phyloP scores from a whole-genome alignment of 92 coral and sea anemone species.

The Heliopora coerulea region DNA sequence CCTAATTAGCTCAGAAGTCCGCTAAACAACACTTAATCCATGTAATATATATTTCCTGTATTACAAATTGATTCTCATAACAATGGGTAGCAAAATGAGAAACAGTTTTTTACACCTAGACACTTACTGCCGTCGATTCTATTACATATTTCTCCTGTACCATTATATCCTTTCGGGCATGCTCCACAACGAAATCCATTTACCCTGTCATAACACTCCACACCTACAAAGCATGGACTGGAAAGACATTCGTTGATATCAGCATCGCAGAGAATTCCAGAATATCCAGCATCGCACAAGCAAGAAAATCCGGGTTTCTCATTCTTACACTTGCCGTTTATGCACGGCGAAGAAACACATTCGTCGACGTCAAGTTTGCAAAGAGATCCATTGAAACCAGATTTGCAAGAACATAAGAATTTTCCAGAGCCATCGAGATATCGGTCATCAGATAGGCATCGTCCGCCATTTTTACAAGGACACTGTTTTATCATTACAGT shows the following conservation, averaged over 20 bases:
- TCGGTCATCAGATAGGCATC: conserved; percentile 46
- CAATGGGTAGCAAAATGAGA: too few relatives aligned
- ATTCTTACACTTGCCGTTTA: conserved; percentile 49
- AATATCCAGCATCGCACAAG: conserved; percentile 43
- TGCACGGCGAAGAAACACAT: conserved; percentile 54
- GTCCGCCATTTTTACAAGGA: conserved; percentile 58
- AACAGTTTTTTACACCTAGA: neutral
- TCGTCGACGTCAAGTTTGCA: conserved; percentile 58
- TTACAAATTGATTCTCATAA: too few relatives aligned
- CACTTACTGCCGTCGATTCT: conserved; percentile 21
- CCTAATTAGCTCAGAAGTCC: too few relatives aligned
- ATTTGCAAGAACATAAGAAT: conserved; percentile 48
- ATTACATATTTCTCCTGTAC: conserved; percentile 3
- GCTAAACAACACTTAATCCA: too few relatives aligned
- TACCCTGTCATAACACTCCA: conserved; percentile 2
- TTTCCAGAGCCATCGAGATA: conserved; percentile 49
- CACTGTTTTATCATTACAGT: conserved; percentile 45
- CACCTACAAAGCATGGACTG: conserved; percentile 21
- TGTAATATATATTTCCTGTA: too few relatives aligned
- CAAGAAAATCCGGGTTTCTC: conserved; percentile 37
- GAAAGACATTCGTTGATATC: conserved; percentile 26
- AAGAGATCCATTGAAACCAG: conserved; percentile 53
- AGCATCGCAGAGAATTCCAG: conserved; percentile 42
- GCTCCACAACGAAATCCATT: conserved; percentile 12
- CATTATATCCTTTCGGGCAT: conserved; percentile 26